phyloP scores from a whole-genome alignment of 2,888 invertebrate genomes.

The Chloroclystis v-ata region DNA sequence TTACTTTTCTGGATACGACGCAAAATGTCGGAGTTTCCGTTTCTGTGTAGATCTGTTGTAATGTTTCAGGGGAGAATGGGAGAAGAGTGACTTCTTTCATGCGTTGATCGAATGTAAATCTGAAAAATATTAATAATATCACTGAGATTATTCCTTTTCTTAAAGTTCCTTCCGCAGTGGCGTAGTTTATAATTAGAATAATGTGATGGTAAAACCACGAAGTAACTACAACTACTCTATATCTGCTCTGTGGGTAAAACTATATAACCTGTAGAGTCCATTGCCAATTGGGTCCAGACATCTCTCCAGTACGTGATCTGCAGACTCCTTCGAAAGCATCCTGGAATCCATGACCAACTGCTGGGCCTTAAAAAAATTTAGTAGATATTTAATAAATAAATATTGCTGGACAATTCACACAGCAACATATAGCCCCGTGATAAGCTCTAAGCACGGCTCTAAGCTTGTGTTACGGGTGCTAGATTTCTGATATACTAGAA shows the following conservation, averaged over 20 bases:
- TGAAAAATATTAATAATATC: slow-evolving; percentile 27
- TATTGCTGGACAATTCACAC: too few relatives aligned
- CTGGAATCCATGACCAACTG: slow-evolving; percentile 53
- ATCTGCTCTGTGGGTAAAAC: too few relatives aligned
- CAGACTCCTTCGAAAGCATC: slow-evolving; percentile 59
- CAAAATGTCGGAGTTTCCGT: slow-evolving; percentile 45
- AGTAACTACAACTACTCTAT: too few relatives aligned
- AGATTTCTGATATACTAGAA: too few relatives aligned
- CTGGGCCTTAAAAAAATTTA: slow-evolving; percentile 33
- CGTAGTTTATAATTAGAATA: too few relatives aligned
- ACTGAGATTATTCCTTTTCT: neutral
- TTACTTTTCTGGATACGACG: slow-evolving; percentile 38
- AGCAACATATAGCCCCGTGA: too few relatives aligned
- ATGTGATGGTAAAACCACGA: too few relatives aligned
- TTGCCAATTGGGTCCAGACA: slow-evolving; percentile 61
- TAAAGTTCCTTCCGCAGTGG: too few relatives aligned
- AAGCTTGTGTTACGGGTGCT: too few relatives aligned
- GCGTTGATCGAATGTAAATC: slow-evolving; percentile 57
- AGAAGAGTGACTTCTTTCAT: slow-evolving; percentile 48
- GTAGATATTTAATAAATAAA: too few relatives aligned
- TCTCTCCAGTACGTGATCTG: slow-evolving; percentile 66
- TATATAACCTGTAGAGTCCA: slow-evolving; percentile 58
- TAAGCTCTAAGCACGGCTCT: too few relatives aligned
- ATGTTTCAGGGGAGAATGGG: slow-evolving; percentile 40
- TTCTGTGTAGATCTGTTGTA: slow-evolving; percentile 41